These are phyloP conservation scores for Rousettus leschenaultii DNA, from an alignment of 2,113 vertebrate genomes.

Conservation along the genomic window DNA sequence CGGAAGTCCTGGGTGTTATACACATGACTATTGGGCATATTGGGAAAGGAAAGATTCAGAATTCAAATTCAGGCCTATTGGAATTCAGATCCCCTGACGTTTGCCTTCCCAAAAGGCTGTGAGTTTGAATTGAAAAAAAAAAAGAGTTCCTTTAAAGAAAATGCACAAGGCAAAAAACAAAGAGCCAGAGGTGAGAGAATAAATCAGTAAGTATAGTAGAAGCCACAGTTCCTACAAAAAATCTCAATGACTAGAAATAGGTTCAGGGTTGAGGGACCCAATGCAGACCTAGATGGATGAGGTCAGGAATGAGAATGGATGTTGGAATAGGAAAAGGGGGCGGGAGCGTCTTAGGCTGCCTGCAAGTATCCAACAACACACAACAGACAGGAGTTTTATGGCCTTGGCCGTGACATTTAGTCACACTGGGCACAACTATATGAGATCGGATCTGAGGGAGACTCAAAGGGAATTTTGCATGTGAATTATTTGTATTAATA, in stretches of 20 bases:
- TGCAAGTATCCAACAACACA: neutral
- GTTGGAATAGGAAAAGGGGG: neutral
- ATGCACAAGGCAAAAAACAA: neutral
- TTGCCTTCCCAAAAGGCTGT: neutral
- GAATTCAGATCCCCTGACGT: neutral
- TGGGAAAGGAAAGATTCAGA: neutral
- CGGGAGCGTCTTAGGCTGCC: too few relatives aligned
- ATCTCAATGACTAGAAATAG: neutral
- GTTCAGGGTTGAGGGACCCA: neutral
- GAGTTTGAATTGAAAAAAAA: neutral
- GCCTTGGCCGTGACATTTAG: neutral
- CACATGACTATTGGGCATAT: too few relatives aligned
- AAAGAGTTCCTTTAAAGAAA: neutral
- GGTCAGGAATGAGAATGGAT: neutral
- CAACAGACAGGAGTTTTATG: neutral
- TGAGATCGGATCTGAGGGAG: neutral
- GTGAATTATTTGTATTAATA: neutral
- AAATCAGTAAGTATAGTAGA: neutral
- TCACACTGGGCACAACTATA: neutral
- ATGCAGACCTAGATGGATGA: neutral
- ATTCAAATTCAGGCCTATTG: neutral
- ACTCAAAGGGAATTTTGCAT: neutral
- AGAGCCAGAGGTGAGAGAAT: neutral
- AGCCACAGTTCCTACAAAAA: neutral
- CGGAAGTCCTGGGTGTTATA: neutral